Base-by-base conservation (phyloP, 2,888 invertebrate genomes). In the Papilio elwesi region DNA sequence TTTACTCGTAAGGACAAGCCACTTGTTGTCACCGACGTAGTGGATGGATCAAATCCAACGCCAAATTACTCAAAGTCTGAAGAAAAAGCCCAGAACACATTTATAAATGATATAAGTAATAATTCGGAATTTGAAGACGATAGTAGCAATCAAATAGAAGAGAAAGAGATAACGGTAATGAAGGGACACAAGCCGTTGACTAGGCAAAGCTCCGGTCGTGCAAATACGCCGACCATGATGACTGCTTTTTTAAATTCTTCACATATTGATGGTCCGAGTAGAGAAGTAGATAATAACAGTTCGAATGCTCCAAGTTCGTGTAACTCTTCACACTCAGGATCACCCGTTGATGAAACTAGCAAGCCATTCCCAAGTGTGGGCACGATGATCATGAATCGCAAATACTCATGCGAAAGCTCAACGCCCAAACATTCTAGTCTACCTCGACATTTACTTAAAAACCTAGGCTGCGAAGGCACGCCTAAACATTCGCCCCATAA, bases 171-270 rank as follows among this genome's bases (percentile, higher is more conserved):
- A 64, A 83, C 88, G 43, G 81, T 90, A 49, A 83, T 94, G 69
- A 95, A 95, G 85, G 94, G 95, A 52, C 97, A 97, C 85, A 96
- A 96, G 79, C 96, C 96, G 3, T 84, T 97, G 69, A 95, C 96
- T 13, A 92, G 97, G 48, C 96, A 96, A 79, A 92, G 94, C 73
- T 96, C 96, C 2, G 95, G 94, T 62, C 94, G 95, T 0, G 95
- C 91, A 3, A 90, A 92, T 66, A 90, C 92, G n/a, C 90, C 93
- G 1, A 90, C 92, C 5, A 92, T 90, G 90, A 93, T 91, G 91
- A 92, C 89, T 71, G 93, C 93, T 13, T 93, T 93, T 80, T 81
- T 93, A 51, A 93, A 93, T 77, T 92, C 93, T 0, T 88, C 93
- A 1, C 92, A 90, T 70, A 83, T 89, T 12, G 93, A 92, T 68